Percentiles rank a stretch among this genome's conserved stretches.
These are phyloP conservation scores for Philypnodon macrostomus DNA, from an alignment of 2,797 vertebrate genomes.

Conservation along the genomic window DNA sequence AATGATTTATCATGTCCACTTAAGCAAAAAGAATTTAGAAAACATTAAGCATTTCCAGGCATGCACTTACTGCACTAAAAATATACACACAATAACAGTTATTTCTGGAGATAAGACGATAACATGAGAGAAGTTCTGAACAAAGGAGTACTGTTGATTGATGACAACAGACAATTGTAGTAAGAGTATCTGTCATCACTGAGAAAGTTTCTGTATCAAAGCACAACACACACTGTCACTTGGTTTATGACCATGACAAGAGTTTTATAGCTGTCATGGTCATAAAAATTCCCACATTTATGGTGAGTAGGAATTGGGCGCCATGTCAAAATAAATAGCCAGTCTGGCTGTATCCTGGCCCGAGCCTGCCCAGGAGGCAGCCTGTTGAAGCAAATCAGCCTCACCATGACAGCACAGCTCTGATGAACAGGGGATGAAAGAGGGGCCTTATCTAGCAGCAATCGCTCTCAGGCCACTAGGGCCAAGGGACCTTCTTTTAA, in stretches of 20 bases:
- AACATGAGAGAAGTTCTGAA: conserved; percentile 8
- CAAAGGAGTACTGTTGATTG: conserved; percentile 15
- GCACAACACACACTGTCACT: conserved; percentile 21
- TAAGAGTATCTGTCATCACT: conserved; percentile 18
- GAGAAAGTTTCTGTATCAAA: conserved; percentile 24
- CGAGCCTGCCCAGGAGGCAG: conserved; percentile 50
- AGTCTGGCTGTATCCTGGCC: conserved; percentile 41
- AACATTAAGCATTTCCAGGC: conserved; percentile 63
- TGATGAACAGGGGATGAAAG: conserved; percentile 80
- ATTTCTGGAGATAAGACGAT: conserved; percentile 21
- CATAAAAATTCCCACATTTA: conserved; percentile 50
- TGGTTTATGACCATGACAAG: conserved; percentile 28
- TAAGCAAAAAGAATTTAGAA: conserved; percentile 74
- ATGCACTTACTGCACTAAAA: conserved; percentile 40
- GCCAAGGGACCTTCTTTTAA: conserved; percentile 76
- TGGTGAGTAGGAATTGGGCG: conserved; percentile 42
- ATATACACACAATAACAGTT: conserved; percentile 29
- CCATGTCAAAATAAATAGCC: conserved; percentile 65
- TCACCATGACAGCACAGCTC: conserved; percentile 65
- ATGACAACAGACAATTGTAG: conserved; percentile 17
- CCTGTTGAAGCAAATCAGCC: conserved; percentile 64
- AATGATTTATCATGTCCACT: conserved; percentile 76
- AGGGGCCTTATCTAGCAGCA: conserved; percentile 74
- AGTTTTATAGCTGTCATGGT: conserved; percentile 48
- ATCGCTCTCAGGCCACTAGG: conserved; percentile 67